Conservation (phyloP, 2,113 vertebrate species). For the Sylvietta virens region DNA sequence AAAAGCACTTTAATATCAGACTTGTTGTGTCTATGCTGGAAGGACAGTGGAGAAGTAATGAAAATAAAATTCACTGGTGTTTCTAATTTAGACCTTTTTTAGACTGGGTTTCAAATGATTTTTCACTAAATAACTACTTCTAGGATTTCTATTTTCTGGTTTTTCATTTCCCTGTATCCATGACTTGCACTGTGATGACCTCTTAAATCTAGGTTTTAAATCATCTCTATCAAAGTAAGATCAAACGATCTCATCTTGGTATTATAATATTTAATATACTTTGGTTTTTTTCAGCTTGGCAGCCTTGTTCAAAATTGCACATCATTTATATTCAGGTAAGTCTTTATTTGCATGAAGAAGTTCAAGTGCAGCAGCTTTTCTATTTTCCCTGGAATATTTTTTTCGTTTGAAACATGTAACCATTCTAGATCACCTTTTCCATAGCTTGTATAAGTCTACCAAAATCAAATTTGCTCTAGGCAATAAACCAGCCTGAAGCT, state of each 20-base stretch:
- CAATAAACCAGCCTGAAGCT: background rate
- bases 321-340: slow-evolving; percentile 14
- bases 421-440: slow-evolving; percentile 7
- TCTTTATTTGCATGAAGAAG: slow-evolving; percentile 1
- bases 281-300: background rate
- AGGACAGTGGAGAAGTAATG: background rate
- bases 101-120: background rate
- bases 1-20: background rate
- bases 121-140: background rate
- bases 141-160: background rate
- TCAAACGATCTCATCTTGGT: background rate
- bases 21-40: background rate
- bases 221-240: background rate
- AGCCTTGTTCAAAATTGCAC: background rate
- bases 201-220: slow-evolving; percentile 11
- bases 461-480: slow-evolving; percentile 29
- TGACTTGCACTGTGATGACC: background rate
- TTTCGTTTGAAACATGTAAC: background rate
- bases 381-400: background rate
- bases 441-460: background rate
- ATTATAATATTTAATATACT: background rate
- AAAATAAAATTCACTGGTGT: background rate
- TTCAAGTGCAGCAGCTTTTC: slow-evolving; percentile 8
- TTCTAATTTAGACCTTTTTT: background rate
- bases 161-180: background rate